These are phyloP conservation scores for Parasteatoda tepidariorum DNA, from an alignment of 1,140 invertebrate genomes.

Conservation along the genomic window DNA sequence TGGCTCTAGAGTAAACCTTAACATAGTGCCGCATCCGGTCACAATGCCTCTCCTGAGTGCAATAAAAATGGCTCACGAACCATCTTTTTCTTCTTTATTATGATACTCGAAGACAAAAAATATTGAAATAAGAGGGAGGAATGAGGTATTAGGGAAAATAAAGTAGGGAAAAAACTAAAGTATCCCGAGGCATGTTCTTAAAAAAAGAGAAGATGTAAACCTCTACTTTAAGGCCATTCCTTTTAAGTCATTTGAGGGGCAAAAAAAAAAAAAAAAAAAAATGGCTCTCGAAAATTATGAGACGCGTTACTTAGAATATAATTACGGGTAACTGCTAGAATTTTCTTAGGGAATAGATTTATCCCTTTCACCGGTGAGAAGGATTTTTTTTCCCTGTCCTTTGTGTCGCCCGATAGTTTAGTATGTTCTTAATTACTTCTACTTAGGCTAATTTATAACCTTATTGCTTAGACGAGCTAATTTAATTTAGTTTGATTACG, in stretches of 20 bases:
- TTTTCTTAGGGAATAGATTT: slow-evolving; percentile 28
- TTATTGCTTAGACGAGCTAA: slow-evolving; percentile 23
- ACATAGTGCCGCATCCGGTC: background rate
- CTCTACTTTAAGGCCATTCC: slow-evolving; percentile 7
- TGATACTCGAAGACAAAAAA: slow-evolving; percentile 20
- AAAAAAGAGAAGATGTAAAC: background rate
- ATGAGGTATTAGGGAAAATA: background rate
- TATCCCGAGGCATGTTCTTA: background rate
- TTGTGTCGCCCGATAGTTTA: background rate
- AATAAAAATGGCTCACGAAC: background rate
- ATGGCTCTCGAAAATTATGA: slow-evolving; percentile 41
- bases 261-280: slow-evolving; percentile 11
- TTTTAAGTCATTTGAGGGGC: slow-evolving; percentile 37
- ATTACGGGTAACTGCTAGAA: slow-evolving; percentile 35
- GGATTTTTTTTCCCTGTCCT: background rate
- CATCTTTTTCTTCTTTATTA: background rate
- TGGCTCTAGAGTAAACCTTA: background rate
- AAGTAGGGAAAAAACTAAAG: background rate
- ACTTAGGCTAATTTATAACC: slow-evolving; percentile 38
- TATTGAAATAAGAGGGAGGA: slow-evolving; percentile 2
- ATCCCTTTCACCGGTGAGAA: background rate
- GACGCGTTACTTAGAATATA: slow-evolving; percentile 31
- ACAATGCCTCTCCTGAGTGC: background rate
- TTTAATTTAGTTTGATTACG: slow-evolving; percentile 24
- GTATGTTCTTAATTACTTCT: slow-evolving; percentile 36